Evolutionary conservation across 2,797 vertebrate species (phyloP).

Genomic region (Leucoraja ocellata): DNA sequence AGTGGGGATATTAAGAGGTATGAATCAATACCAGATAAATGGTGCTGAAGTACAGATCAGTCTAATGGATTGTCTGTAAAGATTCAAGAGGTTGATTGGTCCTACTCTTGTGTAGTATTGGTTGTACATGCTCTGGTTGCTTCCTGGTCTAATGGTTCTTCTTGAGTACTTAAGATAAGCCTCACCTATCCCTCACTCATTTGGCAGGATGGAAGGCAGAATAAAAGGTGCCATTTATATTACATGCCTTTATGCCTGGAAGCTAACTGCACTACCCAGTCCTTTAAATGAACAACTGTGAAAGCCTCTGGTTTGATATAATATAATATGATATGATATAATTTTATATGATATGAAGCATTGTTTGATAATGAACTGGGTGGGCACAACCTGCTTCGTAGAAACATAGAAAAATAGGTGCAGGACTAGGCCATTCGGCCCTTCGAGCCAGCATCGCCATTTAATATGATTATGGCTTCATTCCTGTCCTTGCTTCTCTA

Average conservation of each 20-base stretch:
- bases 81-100: not conserved
- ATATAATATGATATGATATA: too few relatives aligned
- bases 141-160: not conserved
- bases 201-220: too few relatives aligned
- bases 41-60: not conserved
- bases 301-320: not conserved
- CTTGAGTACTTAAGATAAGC: not conserved
- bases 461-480: too few relatives aligned
- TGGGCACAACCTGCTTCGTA: not conserved
- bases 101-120: not conserved
- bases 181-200: not conserved
- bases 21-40: not conserved
- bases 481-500: not conserved
- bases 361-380: not conserved
- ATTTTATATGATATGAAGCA: not conserved
- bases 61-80: not conserved
- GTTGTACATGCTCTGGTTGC: not conserved
- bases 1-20: not conserved
- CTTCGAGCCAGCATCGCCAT: too few relatives aligned
- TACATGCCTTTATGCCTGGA: not conserved
- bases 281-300: not conserved
- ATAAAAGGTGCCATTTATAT: too few relatives aligned
- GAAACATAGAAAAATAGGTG: too few relatives aligned
- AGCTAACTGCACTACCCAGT: not conserved
- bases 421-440: too few relatives aligned